Evolutionary conservation across 2,888 invertebrate species (phyloP).

Genomic region (Drosophila nigricruria): DNA sequence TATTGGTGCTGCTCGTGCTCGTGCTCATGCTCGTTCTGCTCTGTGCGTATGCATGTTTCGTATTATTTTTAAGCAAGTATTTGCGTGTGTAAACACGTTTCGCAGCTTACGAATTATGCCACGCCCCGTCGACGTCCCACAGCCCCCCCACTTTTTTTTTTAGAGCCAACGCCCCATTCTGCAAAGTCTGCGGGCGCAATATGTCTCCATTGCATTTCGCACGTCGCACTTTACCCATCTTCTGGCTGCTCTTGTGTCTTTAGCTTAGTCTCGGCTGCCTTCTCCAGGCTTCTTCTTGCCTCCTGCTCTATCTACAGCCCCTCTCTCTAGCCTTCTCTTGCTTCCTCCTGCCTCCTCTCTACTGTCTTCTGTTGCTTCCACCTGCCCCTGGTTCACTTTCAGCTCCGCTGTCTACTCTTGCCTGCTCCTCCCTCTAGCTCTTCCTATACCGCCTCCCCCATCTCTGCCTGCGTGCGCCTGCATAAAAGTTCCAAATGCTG

Average conservation of each 20-base stretch:
- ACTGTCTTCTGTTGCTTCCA: constrained; percentile 13
- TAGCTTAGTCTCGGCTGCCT: background rate
- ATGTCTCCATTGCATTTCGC: constrained; percentile 44
- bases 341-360: constrained; percentile 38
- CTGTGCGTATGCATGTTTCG: constrained; percentile 56
- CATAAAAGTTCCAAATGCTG: constrained; percentile 76
- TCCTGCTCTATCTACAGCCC: background rate
- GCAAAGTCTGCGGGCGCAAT: constrained; percentile 14
- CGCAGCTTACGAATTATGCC: constrained; percentile 74
- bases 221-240: constrained; percentile 8
- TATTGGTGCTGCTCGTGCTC: constrained; percentile 29
- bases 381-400: background rate
- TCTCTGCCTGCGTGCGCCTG: constrained; percentile 61
- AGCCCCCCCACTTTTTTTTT: no score
- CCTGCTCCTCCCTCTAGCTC: background rate
- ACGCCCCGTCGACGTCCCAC: constrained; percentile 7
- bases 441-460: background rate
- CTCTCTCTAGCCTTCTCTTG: background rate
- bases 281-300: background rate
- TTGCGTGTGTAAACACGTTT: constrained; percentile 81
- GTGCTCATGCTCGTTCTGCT: constrained; percentile 35
- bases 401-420: constrained; percentile 4
- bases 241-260: background rate
- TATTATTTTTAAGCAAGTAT: constrained; percentile 75
- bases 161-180: background rate